Evolutionary conservation across 2,113 vertebrate species (phyloP).

Genomic region (Guaruba guarouba): DNA sequence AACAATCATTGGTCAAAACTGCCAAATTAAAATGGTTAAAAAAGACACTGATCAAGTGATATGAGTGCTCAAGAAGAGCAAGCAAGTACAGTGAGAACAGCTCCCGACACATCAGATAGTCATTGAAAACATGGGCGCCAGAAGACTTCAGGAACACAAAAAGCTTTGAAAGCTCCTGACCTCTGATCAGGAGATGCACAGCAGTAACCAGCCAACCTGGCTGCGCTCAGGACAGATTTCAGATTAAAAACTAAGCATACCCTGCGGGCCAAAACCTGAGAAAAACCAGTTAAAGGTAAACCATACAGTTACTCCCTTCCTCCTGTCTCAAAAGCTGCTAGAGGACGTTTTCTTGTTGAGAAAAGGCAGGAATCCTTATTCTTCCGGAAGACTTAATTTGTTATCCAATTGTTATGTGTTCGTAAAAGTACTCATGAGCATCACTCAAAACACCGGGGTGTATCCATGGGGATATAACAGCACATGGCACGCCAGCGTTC

Average conservation of each 20-base stretch:
- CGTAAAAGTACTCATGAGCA: too few species aligned
- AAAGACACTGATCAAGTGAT: not conserved
- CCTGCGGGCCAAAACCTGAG: not conserved
- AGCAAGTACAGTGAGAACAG: not conserved
- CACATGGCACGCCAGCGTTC: rapidly evolving
- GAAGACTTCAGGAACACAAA: too few species aligned
- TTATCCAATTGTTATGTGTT: not conserved
- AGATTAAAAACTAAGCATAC: not conserved
- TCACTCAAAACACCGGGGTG: not conserved
- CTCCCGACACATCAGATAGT: not conserved
- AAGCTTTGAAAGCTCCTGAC: not conserved
- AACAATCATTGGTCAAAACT: not conserved
- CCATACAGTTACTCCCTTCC: not conserved
- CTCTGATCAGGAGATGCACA: not conserved
- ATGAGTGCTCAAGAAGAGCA: not conserved
- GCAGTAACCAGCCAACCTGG: not conserved
- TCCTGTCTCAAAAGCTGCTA: rapidly evolving
- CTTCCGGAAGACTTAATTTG: not conserved
- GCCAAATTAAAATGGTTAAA: not conserved
- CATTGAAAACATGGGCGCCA: not conserved
- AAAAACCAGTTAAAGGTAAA: not conserved
- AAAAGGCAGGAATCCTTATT: not conserved
- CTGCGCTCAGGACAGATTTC: not conserved
- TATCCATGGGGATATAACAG: not conserved
- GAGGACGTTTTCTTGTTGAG: not conserved